These are phyloP conservation scores for Sebastes diploproa DNA, from an alignment of 2,797 vertebrate species.

Conservation along the genomic window DNA sequence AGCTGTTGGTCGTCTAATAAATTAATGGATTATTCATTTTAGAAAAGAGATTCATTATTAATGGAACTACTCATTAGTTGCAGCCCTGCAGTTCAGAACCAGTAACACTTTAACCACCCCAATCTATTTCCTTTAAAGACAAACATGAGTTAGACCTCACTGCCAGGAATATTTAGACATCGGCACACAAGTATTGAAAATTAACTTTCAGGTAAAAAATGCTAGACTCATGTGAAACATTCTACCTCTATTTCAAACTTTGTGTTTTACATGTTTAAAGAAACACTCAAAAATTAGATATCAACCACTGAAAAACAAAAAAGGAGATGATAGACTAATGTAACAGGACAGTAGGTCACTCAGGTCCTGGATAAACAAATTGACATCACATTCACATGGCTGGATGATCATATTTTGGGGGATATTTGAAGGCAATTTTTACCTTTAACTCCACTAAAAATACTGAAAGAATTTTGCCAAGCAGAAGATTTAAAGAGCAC, in stretches of 20 bases:
- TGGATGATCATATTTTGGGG: background rate
- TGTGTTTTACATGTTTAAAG: background rate
- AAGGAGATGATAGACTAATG: background rate
- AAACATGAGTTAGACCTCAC: background rate
- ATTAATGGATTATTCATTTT: background rate
- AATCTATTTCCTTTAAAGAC: background rate
- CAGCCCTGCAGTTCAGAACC: background rate
- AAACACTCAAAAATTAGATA: background rate
- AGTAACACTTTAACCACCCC: constrained; percentile 33
- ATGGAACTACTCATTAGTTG: background rate
- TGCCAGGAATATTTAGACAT: background rate
- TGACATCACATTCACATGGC: background rate
- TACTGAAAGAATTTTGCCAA: background rate
- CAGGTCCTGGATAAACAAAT: background rate
- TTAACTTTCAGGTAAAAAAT: background rate
- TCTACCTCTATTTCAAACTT: background rate
- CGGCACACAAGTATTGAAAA: background rate
- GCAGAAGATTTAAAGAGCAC: background rate
- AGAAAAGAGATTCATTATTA: constrained; percentile 3
- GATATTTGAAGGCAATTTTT: background rate
- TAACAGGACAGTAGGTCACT: too few relatives aligned
- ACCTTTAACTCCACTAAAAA: background rate
- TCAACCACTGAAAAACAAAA: background rate
- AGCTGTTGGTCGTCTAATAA: background rate
- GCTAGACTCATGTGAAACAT: background rate